Evolutionary conservation across 2,797 vertebrate genomes (phyloP).

Genomic region (Pteropus rufus): DNA sequence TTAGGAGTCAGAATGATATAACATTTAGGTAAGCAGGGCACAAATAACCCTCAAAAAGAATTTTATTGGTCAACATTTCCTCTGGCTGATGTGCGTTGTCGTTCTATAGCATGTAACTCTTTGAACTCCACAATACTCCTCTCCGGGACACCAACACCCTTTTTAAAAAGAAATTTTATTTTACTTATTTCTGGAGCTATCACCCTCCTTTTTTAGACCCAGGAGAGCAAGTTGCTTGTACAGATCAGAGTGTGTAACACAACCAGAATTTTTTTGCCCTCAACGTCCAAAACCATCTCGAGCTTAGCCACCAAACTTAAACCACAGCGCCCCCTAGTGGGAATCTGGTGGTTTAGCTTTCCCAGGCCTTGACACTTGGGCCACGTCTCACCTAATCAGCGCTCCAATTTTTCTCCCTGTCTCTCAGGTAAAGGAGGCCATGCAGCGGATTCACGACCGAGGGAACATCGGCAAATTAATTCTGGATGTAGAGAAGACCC

Average conservation of each 20-base stretch:
- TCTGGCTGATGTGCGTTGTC: neutral
- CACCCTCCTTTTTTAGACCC: neutral
- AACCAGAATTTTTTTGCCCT: neutral
- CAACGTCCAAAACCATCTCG: accelerated
- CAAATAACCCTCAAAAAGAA: neutral
- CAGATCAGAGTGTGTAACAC: neutral
- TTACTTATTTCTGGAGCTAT: neutral
- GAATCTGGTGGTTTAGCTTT: accelerated
- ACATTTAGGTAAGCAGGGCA: neutral
- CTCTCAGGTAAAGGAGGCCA: constrained; percentile 97
- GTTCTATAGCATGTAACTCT: neutral
- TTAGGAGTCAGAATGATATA: neutral
- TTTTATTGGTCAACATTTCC: neutral
- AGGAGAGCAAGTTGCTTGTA: neutral
- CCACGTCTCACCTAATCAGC: neutral
- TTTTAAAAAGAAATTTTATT: neutral
- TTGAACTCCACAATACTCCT: neutral
- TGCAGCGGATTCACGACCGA: constrained; percentile 99
- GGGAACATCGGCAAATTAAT: constrained; percentile 99
- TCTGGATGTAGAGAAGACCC: constrained; percentile 97
- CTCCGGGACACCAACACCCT: neutral
- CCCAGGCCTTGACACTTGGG: neutral
- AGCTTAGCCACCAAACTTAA: neutral
- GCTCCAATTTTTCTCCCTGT: neutral
- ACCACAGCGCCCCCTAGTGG: constrained; percentile 31